phyloP scores from a whole-genome alignment of 2,888 invertebrate genomes.

The Ormyrus labotus region DNA sequence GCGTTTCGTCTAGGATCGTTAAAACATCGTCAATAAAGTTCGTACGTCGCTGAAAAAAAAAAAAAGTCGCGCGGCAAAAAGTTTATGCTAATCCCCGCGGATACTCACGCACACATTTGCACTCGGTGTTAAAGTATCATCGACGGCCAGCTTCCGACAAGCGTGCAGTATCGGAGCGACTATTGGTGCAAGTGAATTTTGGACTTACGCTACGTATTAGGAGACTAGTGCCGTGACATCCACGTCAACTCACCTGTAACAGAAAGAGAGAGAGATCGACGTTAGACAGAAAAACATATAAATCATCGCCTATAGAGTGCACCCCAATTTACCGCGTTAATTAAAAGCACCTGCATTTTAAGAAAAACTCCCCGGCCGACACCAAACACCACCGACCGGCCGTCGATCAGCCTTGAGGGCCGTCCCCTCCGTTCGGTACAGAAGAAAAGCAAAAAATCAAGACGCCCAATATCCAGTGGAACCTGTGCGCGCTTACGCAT shows the following conservation, averaged over 20 bases:
- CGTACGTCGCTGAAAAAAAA: neutral
- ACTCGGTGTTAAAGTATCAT: conserved; percentile 13
- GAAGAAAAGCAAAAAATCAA: too few relatives aligned
- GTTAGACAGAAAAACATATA: too few relatives aligned
- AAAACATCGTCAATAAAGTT: conserved; percentile 42
- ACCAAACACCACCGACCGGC: neutral
- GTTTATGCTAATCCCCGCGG: conserved; percentile 20
- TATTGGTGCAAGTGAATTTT: neutral
- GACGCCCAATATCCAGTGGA: too few relatives aligned
- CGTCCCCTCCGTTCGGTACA: too few relatives aligned
- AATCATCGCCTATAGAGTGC: too few relatives aligned
- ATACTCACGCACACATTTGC: neutral
- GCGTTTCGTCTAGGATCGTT: conserved; percentile 40
- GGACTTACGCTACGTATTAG: conserved; percentile 13
- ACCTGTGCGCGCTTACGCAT: conserved; percentile 24
- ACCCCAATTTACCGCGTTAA: too few relatives aligned
- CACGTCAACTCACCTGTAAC: conserved; percentile 38
- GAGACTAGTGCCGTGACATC: neutral
- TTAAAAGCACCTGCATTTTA: too few relatives aligned
- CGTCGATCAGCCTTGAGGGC: too few relatives aligned
- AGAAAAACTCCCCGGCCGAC: neutral
- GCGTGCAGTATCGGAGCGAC: neutral
- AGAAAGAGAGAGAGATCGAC: conserved; percentile 3
- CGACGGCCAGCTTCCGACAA: conserved; percentile 23
- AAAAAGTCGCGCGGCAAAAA: conserved; percentile 24